Conservation (phyloP, 2,888 invertebrate genomes). For the Notodonta dromedarius region DNA sequence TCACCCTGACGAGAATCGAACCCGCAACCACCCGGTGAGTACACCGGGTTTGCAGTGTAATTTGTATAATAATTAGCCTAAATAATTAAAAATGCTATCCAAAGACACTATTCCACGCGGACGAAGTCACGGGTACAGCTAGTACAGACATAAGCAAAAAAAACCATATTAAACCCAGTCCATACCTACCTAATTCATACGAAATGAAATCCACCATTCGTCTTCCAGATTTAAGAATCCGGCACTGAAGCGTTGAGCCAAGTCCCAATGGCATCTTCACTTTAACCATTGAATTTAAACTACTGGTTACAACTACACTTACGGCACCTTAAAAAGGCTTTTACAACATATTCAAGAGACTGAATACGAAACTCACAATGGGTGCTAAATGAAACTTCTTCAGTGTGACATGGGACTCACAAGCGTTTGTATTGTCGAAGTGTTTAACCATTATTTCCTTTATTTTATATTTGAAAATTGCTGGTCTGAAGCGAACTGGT, state of each 20-base stretch:
- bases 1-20: too few relatives aligned
- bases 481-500: neutral
- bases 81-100: too few relatives aligned
- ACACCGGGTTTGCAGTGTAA: too few relatives aligned
- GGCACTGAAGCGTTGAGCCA: too few relatives aligned
- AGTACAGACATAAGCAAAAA: too few relatives aligned
- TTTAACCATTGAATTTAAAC: neutral
- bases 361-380: constrained; percentile 26
- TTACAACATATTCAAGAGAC: too few relatives aligned
- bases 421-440: neutral
- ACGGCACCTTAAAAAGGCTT: constrained; percentile 30
- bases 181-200: neutral
- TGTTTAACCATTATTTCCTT: neutral
- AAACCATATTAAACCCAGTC: too few relatives aligned
- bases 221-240: too few relatives aligned
- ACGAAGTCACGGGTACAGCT: too few relatives aligned
- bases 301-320: constrained; percentile 27
- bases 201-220: neutral
- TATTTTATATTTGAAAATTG: neutral
- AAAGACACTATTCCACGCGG: too few relatives aligned
- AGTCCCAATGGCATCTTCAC: neutral
- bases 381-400: constrained; percentile 39
- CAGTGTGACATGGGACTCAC: neutral
- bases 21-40: too few relatives aligned
- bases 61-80: too few relatives aligned